Base-by-base conservation (phyloP, 2,888 invertebrate genomes). In the Ectobius pallidus region DNA sequence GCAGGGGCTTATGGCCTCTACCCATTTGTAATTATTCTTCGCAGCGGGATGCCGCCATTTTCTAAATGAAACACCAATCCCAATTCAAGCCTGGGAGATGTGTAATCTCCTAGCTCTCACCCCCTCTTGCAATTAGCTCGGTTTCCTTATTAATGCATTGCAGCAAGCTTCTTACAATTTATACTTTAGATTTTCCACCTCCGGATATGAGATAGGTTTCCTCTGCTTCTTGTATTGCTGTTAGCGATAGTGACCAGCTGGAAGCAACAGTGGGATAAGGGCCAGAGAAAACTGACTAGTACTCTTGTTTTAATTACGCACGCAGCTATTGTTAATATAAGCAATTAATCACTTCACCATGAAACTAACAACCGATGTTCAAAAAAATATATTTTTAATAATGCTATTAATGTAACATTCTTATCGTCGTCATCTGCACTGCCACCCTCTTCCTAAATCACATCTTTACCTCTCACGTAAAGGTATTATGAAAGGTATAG, bases 111-210 rank as follows among this genome's bases (percentile, higher is more conserved):
- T 61, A 30, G 62, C 20, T 32, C 62, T 18, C 39, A 25, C 34
- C 6, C 55, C 52, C 22, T 58, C 78, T 81, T 76, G 82, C 83
- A 83, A 83, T 83, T 83, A 83, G 83, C 81, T 80, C 79, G 82
- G 82, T 69, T 82, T 83, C 82, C 83, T 83, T 83, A 83, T 83
- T 83, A 83, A 83, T 83, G 73, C 73, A 69, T 69, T 49, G 68
- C 72, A 61, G 49, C 69, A 69, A 62, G 61, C 72, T 69, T 69
- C 69, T 61, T 70, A 70, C 70, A 70, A 70, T 70, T 70, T 70
- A 70, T 70, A 70, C 70, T 70, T 58, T 70, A 70, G 70, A 61
- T 58, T 67, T 72, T 58, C 68, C 32, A 32, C 70, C n/a, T 22
- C 72, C 72, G 72, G 72, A 72, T 72, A 72, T 72, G 72, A 72